phyloP scores from a whole-genome alignment of 2,113 vertebrate species.

The Boleophthalmus pectinirostris region DNA sequence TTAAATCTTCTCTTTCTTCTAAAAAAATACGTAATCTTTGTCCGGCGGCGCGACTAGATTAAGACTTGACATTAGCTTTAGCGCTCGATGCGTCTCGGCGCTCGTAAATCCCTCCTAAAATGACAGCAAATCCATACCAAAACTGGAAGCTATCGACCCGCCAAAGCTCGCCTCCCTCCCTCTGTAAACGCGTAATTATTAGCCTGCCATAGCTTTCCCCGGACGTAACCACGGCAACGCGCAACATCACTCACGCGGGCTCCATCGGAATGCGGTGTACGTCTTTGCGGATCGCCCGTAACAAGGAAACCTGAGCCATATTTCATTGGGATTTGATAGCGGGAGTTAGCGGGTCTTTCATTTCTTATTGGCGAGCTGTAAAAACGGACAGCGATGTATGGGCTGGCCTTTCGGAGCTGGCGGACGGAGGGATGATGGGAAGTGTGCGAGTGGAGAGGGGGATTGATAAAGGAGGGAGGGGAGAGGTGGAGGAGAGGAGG shows the following conservation, averaged over 20 bases:
- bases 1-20: too few species aligned
- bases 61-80: background rate
- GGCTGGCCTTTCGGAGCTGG: conserved; percentile 51
- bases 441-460: conserved; percentile 45
- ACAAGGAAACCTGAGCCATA: conserved; percentile 22
- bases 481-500: background rate
- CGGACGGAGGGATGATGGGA: conserved; percentile 21
- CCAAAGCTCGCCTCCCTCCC: conserved; percentile 51
- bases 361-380: conserved; percentile 61
- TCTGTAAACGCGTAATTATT: conserved; percentile 71
- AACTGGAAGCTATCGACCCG: conserved; percentile 58
- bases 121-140: conserved; percentile 70
- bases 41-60: conserved; percentile 23
- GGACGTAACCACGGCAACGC: conserved; percentile 30
- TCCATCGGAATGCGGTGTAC: conserved; percentile 35
- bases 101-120: conserved; percentile 56
- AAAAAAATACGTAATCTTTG: background rate
- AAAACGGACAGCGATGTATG: conserved; percentile 61
- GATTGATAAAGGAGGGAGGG: conserved; percentile 16
- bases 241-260: conserved; percentile 44
- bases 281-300: conserved; percentile 18
- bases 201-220: conserved; percentile 59
- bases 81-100: background rate
- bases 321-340: conserved; percentile 38
- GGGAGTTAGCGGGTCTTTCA: conserved; percentile 46